Conservation (phyloP, 2,797 vertebrate species). For the Hoplostethus mediterraneus region DNA sequence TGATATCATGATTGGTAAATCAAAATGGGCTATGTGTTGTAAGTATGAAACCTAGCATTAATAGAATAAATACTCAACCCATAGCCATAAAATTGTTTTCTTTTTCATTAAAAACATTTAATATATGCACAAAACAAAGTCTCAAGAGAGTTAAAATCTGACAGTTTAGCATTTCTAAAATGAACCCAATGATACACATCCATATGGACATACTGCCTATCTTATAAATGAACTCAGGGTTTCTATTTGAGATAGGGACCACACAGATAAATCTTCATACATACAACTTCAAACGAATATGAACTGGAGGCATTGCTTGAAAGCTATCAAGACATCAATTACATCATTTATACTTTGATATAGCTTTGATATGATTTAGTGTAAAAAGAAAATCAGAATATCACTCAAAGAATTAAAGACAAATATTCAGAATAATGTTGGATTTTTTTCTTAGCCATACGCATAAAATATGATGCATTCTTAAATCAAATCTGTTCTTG, state of each 20-base stretch:
- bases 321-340: constrained; percentile 24
- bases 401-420: constrained; percentile 9
- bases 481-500: constrained; percentile 56
- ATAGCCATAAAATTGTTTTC: constrained; percentile 18
- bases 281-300: constrained; percentile 34
- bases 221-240: constrained; percentile 32
- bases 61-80: constrained; percentile 35
- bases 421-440: constrained; percentile 27
- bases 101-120: constrained; percentile 56
- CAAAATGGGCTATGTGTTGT: not conserved
- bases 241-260: constrained; percentile 31
- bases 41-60: not conserved
- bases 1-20: not conserved
- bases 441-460: constrained; percentile 53
- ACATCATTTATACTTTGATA: constrained; percentile 48
- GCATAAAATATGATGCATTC: constrained; percentile 32
- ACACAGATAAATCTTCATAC: constrained; percentile 11
- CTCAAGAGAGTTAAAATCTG: constrained; percentile 38
- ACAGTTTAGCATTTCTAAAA: constrained; percentile 33
- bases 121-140: constrained; percentile 60
- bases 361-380: constrained; percentile 36
- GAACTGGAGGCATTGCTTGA: constrained; percentile 44
- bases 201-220: constrained; percentile 33
- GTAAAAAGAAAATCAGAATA: constrained; percentile 21
- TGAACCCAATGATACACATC: constrained; percentile 50